Conservation (phyloP, 2,888 invertebrate species). For the Labia minor region DNA sequence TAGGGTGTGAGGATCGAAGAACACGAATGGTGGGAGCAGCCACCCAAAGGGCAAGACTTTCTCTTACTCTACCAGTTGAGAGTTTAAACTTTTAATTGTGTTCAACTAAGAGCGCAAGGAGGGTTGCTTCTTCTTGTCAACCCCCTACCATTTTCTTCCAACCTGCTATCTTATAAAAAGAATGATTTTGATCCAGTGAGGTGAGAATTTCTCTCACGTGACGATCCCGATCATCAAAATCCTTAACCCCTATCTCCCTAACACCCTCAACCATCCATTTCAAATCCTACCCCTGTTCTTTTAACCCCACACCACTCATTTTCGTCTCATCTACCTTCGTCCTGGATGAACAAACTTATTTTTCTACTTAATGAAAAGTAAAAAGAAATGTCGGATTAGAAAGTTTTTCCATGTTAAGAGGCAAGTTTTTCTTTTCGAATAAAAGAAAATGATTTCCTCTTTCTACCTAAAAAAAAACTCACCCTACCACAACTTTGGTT, state of each 20-base stretch:
- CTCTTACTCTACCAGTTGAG: background rate
- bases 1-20: background rate
- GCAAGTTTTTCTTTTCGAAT: slow-evolving; percentile 4
- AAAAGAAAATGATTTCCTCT: slow-evolving; percentile 13
- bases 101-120: background rate
- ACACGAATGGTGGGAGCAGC: background rate
- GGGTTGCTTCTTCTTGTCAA: background rate
- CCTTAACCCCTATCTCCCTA: slow-evolving; percentile 13
- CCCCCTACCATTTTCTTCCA: background rate
- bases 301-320: background rate
- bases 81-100: slow-evolving; percentile 13
- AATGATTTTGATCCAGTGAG: slow-evolving; percentile 13
- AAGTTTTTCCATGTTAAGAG: slow-evolving; percentile 13
- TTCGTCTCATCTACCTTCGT: background rate
- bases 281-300: background rate
- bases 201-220: slow-evolving; percentile 13
- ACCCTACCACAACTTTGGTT: too few species aligned
- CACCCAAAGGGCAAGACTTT: background rate
- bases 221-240: background rate
- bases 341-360: slow-evolving; percentile 13
- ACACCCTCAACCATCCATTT: background rate
- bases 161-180: background rate
- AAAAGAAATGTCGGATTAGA: slow-evolving; percentile 13
- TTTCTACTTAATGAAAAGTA: slow-evolving; percentile 13
- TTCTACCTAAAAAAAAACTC: too few species aligned